Evolutionary conservation across 1,140 invertebrate species (phyloP), one percentile per base, ranked within the genome.

Genomic region (Bilobella aurantiaca): DNA sequence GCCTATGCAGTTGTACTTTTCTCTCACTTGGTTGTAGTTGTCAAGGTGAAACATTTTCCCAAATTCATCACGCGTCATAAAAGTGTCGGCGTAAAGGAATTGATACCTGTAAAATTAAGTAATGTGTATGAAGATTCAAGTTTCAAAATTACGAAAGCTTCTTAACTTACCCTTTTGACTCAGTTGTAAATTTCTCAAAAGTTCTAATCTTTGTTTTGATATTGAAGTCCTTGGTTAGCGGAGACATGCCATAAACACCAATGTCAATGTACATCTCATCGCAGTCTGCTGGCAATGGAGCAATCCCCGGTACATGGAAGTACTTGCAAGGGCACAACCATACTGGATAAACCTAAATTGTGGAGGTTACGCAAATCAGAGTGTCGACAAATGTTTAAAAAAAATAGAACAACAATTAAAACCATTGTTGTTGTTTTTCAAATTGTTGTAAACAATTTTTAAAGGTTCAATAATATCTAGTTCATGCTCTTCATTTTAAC

Each of bases 51-150:
- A 91, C 88, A 91, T 91, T 47, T 80, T 70, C 18, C 85, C 76
- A 74, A 91, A 92, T 76, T 92, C 88, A 28, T 86, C 83, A 32
- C 76, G 76, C 0, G 85, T 88, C 62, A 86, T 83, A 75, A 85
- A 90, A 0, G 86, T 88, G 71, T 91, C 89, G 0, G 87, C 87
- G 76, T 91, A 91, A 58, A 91, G 76, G 89, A 91, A 91, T 79
- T 91, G 88, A 76, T 87, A 89, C 18, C 83, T 83, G 63, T n/a
- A n/a, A 18, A 8, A 12, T 8, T 42, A 18, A 42, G 18, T 42
- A 18, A 12, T 53, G 25, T 53, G 5, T 18, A 12, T 18, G n/a
- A n/a, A n/a, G n/a, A n/a, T n/a, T 5, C 21, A 18, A 5, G 5
- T 53, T n/a, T n/a, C n/a, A n/a, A n/a, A n/a, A n/a, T n/a, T n/a